Base-by-base conservation (phyloP, 2,888 invertebrate genomes). In the Nemotelus pantherinus region DNA sequence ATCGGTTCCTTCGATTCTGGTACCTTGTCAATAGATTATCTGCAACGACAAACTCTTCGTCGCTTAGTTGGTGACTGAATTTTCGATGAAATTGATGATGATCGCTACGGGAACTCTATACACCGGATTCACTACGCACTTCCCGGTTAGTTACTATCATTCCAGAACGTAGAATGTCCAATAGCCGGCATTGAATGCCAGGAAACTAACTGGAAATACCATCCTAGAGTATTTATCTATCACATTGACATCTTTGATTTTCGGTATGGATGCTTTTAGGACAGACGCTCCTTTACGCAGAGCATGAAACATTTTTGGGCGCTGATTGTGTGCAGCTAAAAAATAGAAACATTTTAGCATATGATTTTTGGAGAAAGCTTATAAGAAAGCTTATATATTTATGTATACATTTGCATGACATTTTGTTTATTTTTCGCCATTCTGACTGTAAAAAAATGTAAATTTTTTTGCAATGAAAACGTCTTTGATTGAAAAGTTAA, bases 151-250 rank as follows among this genome's bases (percentile, higher is more conserved):
- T 77, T 77, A 77, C 77, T 77, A 77, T 88, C 85, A 92, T 88
- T 92, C 92, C 82, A 93, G 89, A 83, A 95, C 92, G 86, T 97
- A 97, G 88, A 97, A 98, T 83, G 94, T 92, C 98, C 98, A 99
- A 87, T 99, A 99, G 82, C 95, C 93, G 58, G 94, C 93, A 87
- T 99, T 99, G 89, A 99, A 99, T 82, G 97, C 89, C 84, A 98
- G 91, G 87, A 99, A 99, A 82, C 97, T 94, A 80, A 98, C 93
- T 0, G 99, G 99, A 87, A 99, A 99, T 80, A 98, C 91, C 83
- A 99, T 93, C 82, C 99, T 91, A 53, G 98, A 98, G 87, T 98
- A 98, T 84, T 98, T 98, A 88, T 99, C 99, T 84, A 99, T 98
- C 82, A 98, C 93, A 87, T 99, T 99, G 79, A 99, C 98, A 88